phyloP scores from a whole-genome alignment of 2,888 invertebrate genomes.

The Syrista parreyssii region DNA sequence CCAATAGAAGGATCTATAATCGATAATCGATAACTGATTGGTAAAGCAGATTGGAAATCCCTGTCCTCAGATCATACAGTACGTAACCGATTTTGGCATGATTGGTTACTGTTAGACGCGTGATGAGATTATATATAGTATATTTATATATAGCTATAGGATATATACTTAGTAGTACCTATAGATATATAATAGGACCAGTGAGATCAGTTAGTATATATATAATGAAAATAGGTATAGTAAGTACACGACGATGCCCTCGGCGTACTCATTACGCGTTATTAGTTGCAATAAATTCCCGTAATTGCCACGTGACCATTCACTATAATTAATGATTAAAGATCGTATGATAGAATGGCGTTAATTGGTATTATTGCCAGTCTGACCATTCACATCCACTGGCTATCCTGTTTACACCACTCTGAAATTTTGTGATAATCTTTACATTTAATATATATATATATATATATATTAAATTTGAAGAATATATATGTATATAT shows the following conservation, averaged over 20 bases:
- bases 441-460: background rate
- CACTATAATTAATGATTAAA: constrained; percentile 53
- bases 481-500: no score
- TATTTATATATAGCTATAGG: background rate
- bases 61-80: background rate
- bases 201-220: background rate
- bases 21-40: background rate
- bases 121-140: background rate
- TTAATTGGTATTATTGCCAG: constrained; percentile 42
- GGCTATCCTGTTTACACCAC: background rate
- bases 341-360: constrained; percentile 54
- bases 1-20: background rate
- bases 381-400: background rate
- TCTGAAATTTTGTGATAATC: background rate
- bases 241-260: background rate
- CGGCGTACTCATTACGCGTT: constrained; percentile 42
- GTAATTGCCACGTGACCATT: constrained; percentile 46
- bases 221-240: background rate
- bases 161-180: background rate
- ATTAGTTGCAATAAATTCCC: constrained; percentile 56
- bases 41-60: background rate
- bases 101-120: background rate
- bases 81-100: background rate
- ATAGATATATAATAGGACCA: background rate
- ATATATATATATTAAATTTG: no score